phyloP scores from a whole-genome alignment of 2,113 vertebrate genomes.

The Sisor rabdophorus region DNA sequence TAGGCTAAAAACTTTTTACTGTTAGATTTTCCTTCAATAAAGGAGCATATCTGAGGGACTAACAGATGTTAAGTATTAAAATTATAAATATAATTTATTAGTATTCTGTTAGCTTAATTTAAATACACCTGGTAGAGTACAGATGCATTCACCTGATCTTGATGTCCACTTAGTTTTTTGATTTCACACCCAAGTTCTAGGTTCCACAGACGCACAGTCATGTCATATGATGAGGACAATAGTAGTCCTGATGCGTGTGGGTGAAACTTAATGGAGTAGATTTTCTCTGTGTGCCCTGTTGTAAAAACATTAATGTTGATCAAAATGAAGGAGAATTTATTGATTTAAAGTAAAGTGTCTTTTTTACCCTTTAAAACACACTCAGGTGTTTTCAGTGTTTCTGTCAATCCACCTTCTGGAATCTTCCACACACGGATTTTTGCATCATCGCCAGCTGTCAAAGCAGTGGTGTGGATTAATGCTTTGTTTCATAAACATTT shows the following conservation, averaged over 20 bases:
- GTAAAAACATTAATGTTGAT: not conserved
- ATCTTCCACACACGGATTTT: constrained; percentile 87
- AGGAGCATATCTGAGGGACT: too few species aligned
- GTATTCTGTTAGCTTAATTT: not conserved
- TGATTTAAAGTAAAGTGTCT: not conserved
- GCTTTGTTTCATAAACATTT: not conserved
- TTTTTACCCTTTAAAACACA: constrained; percentile 77
- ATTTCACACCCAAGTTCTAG: constrained; percentile 64
- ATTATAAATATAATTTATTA: not conserved
- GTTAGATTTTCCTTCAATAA: too few species aligned
- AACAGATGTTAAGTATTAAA: too few species aligned
- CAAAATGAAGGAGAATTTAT: not conserved
- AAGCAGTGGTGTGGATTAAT: not conserved
- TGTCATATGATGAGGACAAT: constrained; percentile 90
- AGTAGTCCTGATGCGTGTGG: constrained; percentile 79
- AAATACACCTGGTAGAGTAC: not conserved
- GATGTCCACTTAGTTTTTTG: constrained; percentile 79
- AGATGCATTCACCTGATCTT: constrained; percentile 78
- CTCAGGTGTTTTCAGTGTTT: constrained; percentile 76
- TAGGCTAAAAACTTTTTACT: too few species aligned
- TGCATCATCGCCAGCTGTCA: constrained; percentile 84
- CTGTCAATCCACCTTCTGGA: constrained; percentile 75
- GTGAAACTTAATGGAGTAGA: constrained; percentile 91
- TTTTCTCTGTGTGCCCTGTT: constrained; percentile 90
- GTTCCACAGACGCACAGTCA: constrained; percentile 84